Percentiles rank a stretch among this genome's conserved stretches.
Conservation (phyloP, 2,797 vertebrate species). For the Tokudaia muenninki region DNA sequence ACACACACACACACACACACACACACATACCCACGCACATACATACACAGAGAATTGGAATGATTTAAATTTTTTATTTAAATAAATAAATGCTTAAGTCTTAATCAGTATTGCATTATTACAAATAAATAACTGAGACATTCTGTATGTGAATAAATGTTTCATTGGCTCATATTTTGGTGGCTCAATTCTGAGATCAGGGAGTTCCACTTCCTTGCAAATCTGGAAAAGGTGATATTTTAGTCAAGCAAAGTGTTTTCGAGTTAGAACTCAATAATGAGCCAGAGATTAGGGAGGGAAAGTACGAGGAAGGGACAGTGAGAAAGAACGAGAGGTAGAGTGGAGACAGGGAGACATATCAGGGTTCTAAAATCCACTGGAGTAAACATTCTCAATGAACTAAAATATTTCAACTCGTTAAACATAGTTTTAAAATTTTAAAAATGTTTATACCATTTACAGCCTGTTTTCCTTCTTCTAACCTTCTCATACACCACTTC, state of each 20-base stretch:
- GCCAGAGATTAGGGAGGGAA: not conserved
- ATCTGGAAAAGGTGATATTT: not conserved
- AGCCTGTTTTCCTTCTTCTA: not conserved
- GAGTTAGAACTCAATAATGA: not conserved
- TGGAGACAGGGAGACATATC: not conserved
- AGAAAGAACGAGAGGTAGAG: no score
- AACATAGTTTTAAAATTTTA: not conserved
- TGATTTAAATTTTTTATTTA: not conserved
- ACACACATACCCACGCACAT: no score
- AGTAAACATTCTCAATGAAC: not conserved
- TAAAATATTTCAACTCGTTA: not conserved
- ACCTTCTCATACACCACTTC: not conserved
- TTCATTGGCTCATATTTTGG: not conserved
- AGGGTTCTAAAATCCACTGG: not conserved
- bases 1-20: no score
- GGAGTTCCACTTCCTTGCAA: accelerated
- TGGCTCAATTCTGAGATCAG: no score
- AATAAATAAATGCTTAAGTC: not conserved
- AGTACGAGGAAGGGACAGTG: no score
- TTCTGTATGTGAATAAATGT: not conserved
- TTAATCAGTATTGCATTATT: not conserved
- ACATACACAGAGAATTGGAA: not conserved
- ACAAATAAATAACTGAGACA: not conserved
- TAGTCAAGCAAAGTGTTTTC: not conserved
- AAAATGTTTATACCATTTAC: not conserved